phyloP scores from a whole-genome alignment of 2,797 vertebrate genomes.

The Thunnus albacares region DNA sequence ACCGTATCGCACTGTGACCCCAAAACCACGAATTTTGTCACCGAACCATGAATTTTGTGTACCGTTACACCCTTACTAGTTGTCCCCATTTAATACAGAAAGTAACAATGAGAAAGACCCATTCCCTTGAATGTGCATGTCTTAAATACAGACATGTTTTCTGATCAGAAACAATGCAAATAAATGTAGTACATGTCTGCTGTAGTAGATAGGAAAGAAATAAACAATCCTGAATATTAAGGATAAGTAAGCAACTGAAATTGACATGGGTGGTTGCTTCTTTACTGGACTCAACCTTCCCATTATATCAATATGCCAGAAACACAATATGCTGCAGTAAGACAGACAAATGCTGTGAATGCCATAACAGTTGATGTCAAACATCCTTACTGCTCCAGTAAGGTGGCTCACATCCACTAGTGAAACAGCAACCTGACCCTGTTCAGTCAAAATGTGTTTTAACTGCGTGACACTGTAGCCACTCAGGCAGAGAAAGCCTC shows the following conservation, averaged over 20 bases:
- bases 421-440: constrained; percentile 69
- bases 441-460: constrained; percentile 80
- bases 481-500: constrained; percentile 70
- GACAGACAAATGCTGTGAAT: constrained; percentile 8
- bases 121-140: neutral
- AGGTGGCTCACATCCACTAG: constrained; percentile 25
- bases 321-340: constrained; percentile 24
- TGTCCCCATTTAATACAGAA: neutral
- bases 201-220: neutral
- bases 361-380: constrained; percentile 45
- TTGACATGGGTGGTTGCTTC: neutral
- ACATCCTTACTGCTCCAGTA: constrained; percentile 39
- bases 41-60: too few relatives aligned
- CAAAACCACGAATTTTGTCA: too few relatives aligned
- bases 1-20: too few relatives aligned
- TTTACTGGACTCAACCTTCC: neutral
- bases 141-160: neutral
- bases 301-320: constrained; percentile 19
- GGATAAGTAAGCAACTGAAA: neutral
- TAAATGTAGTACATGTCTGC: neutral
- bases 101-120: neutral
- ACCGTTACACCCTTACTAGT: too few relatives aligned
- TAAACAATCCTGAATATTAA: neutral
- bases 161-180: neutral
- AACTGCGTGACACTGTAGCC: constrained; percentile 53